Evolutionary conservation across 2,113 vertebrate species (phyloP).

Genomic region (Cisticola juncidis): DNA sequence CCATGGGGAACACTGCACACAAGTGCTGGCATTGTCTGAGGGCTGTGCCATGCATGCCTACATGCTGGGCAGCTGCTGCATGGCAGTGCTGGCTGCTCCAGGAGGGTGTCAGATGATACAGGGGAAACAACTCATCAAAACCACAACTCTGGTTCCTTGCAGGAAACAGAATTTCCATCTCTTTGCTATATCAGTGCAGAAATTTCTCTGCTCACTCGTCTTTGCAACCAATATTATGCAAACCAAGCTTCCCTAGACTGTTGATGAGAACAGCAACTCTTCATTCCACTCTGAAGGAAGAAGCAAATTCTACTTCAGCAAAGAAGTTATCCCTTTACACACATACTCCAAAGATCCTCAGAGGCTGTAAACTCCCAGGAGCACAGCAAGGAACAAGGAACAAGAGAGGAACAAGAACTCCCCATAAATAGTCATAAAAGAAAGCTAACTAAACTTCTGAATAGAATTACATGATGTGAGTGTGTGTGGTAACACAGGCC

Average conservation of each 20-base stretch:
- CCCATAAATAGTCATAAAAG: not conserved
- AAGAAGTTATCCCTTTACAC: not conserved
- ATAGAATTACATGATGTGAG: not conserved
- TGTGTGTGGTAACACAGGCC: not conserved
- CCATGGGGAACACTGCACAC: rapidly evolving
- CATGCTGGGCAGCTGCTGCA: not conserved
- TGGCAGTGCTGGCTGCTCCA: not conserved
- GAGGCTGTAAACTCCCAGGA: not conserved
- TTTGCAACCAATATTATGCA: not conserved
- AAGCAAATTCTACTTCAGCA: not conserved
- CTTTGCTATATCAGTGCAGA: not conserved
- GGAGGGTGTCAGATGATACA: not conserved
- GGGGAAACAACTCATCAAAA: not conserved
- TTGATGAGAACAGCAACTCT: not conserved
- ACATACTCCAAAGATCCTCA: not conserved
- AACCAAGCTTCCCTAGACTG: not conserved
- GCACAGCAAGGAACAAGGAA: not conserved
- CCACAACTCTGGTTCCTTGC: not conserved
- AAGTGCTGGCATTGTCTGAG: not conserved
- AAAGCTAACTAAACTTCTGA: not conserved
- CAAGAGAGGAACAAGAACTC: not conserved
- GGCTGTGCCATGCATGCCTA: not conserved
- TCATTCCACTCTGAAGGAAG: not conserved
- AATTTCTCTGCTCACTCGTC: not conserved
- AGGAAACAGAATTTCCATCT: not conserved